These are phyloP conservation scores for Prunella himalayana DNA, from an alignment of 2,113 vertebrate genomes.

Conservation along the genomic window DNA sequence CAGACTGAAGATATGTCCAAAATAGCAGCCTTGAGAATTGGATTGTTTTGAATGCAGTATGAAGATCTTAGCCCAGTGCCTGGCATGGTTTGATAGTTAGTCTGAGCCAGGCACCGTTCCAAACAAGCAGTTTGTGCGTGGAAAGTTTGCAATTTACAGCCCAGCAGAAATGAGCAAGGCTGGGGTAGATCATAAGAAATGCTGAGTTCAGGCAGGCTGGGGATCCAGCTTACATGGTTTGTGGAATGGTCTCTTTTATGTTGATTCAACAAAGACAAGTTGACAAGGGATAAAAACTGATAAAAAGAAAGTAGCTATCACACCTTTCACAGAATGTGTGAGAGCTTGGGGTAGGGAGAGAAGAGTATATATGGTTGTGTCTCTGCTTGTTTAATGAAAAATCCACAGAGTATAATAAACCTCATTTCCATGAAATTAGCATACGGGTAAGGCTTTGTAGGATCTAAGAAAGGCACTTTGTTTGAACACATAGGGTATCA, in stretches of 20 bases:
- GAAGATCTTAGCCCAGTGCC: neutral
- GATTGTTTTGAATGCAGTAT: neutral
- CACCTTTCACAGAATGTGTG: constrained; percentile 48
- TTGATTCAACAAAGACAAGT: constrained; percentile 1
- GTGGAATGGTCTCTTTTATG: neutral
- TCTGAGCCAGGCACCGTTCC: neutral
- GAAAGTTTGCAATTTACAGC: neutral
- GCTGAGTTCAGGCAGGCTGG: neutral
- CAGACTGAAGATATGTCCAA: neutral
- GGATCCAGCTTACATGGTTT: neutral
- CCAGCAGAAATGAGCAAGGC: neutral
- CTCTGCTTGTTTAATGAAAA: constrained; percentile 50
- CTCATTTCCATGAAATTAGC: constrained; percentile 62
- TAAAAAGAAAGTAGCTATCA: constrained; percentile 43
- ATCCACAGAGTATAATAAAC: constrained; percentile 45
- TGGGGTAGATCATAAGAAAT: neutral
- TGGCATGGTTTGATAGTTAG: neutral
- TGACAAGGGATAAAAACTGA: constrained; percentile 22
- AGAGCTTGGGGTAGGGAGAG: neutral
- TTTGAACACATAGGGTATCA: constrained; percentile 59
- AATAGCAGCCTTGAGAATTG: neutral
- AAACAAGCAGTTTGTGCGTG: neutral
- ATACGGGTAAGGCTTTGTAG: constrained; percentile 31
- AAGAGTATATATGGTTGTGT: neutral
- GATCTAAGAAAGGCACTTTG: constrained; percentile 56